Base-by-base conservation (phyloP, 2,797 vertebrate species). In the Hypotaenidia philippensis region DNA sequence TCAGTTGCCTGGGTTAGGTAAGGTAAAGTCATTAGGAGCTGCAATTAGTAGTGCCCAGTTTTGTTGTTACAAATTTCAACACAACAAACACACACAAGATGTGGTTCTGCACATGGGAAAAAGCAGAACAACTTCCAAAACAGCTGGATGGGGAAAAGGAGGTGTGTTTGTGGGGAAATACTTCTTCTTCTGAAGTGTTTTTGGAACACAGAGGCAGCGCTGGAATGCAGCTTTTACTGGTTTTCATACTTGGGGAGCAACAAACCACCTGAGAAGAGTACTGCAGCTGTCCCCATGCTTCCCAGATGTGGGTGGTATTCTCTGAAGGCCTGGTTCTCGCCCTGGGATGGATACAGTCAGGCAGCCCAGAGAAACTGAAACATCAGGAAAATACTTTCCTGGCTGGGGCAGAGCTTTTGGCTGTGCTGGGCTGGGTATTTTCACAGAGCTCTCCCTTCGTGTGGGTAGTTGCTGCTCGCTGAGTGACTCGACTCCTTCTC, bases 161-260 rank as follows among this genome's bases (percentile, higher is more conserved):
- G 41, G 40, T 17, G 16, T 17, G 36, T 27, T 11, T 3, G 25
- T 5, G 20, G 22, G 34, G 5, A 50, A 90, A 63, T n/a, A 13
- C 40, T 91, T 55, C 36, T 34, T 71, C 49, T 90, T 85, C 65
- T 5, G 22, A 25, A 81, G 45, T 65, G 27, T 89, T 92, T 87
- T 87, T 76, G 86, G 72, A 92, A 72, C 34, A 66, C 26, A 11
- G 44, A 55, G 84, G 78, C 65, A 71, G 83, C 68, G 52, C 22
- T 89, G 91, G 82, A 96, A 93, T 86, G 87, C 59, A 65, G 1
- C 76, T 91, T 79, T 59, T 84, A 52, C 57, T 20, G 25, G 5
- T 52, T 87, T 94, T 87, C 75, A 44, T 85, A 31, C 50, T 86
- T 64, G 56, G 34, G 74, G 87, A 80, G 87, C 65, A 91, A 53